phyloP scores from a whole-genome alignment of 2,113 vertebrate species.

The Neogale vison region DNA sequence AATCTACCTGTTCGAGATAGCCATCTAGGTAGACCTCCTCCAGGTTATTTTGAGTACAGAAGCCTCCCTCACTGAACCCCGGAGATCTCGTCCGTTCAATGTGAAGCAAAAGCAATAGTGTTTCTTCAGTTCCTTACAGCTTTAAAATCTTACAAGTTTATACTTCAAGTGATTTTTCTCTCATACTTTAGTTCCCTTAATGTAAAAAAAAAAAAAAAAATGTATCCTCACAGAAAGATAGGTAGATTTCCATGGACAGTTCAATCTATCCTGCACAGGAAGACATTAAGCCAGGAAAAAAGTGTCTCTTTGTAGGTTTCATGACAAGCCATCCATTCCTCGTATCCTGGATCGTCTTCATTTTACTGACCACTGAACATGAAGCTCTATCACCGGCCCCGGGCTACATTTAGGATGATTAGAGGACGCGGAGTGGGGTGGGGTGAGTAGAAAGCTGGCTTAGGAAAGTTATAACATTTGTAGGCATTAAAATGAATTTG shows the following conservation, averaged over 20 bases:
- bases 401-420: background rate
- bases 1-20: background rate
- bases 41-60: background rate
- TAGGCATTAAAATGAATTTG: background rate
- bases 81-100: background rate
- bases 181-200: conserved; percentile 41
- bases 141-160: conserved; percentile 40
- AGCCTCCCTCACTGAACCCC: background rate
- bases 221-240: background rate
- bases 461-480: background rate
- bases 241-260: background rate
- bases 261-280: background rate
- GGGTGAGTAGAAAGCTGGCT: background rate
- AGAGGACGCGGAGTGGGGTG: rapidly evolving
- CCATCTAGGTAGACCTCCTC: background rate
- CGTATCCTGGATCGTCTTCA: background rate
- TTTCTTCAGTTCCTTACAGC: background rate
- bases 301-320: rapidly evolving
- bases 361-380: background rate
- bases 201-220: background rate
- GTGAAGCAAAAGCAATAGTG: background rate
- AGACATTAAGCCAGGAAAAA: background rate
- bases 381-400: background rate
- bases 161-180: conserved; percentile 8
- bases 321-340: background rate